phyloP scores from a whole-genome alignment of 2,113 vertebrate genomes.

The Pelobates fuscus region DNA sequence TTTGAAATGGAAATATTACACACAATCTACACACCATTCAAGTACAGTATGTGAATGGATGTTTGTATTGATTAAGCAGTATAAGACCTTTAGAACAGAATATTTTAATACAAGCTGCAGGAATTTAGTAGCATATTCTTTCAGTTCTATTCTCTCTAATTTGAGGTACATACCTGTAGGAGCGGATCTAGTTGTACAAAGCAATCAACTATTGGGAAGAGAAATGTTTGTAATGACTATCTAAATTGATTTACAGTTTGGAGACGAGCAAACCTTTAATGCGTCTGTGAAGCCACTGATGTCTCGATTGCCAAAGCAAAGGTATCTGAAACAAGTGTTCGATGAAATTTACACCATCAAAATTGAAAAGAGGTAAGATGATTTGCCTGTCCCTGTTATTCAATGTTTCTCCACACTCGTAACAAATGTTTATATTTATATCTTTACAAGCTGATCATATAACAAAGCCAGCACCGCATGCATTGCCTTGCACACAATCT shows the following conservation, averaged over 20 bases:
- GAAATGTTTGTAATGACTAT: too few relatives aligned
- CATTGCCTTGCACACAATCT: slow-evolving; percentile 2
- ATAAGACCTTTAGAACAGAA: too few relatives aligned
- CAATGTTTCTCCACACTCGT: neutral
- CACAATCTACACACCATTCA: too few relatives aligned
- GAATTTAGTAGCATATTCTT: too few relatives aligned
- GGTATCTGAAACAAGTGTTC: slow-evolving; percentile 89
- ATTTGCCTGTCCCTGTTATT: neutral
- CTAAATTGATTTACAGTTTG: slow-evolving; percentile 68
- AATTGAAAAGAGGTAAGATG: slow-evolving; percentile 83
- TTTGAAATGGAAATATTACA: too few relatives aligned
- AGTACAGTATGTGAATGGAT: too few relatives aligned
- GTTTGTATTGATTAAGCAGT: too few relatives aligned
- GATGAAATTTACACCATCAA: slow-evolving; percentile 93
- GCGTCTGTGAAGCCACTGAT: slow-evolving; percentile 86
- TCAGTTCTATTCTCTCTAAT: too few relatives aligned
- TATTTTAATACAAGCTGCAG: too few relatives aligned
- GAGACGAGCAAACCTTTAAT: slow-evolving; percentile 84
- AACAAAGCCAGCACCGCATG: neutral
- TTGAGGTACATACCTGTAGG: too few relatives aligned
- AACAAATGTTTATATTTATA: neutral
- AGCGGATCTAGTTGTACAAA: too few relatives aligned
- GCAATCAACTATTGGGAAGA: too few relatives aligned
- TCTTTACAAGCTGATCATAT: neutral
- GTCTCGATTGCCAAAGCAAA: slow-evolving; percentile 87